phyloP scores from a whole-genome alignment of 2,888 invertebrate genomes.

The Dorcus parallelipipedus region DNA sequence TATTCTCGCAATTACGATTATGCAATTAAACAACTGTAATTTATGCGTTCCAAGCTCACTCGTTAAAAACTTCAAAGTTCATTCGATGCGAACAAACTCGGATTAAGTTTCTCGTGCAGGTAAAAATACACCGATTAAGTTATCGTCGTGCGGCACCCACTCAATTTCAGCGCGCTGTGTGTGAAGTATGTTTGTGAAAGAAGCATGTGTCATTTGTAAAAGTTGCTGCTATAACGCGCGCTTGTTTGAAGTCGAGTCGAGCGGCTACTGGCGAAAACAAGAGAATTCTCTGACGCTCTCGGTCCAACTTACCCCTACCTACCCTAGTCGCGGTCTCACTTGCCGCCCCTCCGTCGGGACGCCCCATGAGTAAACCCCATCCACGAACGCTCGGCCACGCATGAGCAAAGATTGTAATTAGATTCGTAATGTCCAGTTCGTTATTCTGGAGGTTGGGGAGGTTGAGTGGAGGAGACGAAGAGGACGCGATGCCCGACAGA shows the following conservation, averaged over 20 bases:
- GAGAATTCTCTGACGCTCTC: slow-evolving; percentile 20
- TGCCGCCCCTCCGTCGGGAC: slow-evolving; percentile 37
- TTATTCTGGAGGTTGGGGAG: slow-evolving; percentile 40
- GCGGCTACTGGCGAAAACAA: slow-evolving; percentile 30
- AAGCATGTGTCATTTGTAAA: slow-evolving; percentile 11
- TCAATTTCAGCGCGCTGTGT: slow-evolving; percentile 1
- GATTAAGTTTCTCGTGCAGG: too few species aligned
- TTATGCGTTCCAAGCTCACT: too few species aligned
- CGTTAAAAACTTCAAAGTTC: too few species aligned
- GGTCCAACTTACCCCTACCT: slow-evolving; percentile 44
- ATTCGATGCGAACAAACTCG: too few species aligned
- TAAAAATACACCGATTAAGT: too few species aligned
- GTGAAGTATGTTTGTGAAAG: slow-evolving; percentile 23
- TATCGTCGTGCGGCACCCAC: too few species aligned
- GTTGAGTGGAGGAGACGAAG: slow-evolving; percentile 26
- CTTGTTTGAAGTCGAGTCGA: slow-evolving; percentile 14
- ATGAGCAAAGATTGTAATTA: slow-evolving; percentile 55
- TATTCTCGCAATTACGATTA: too few species aligned
- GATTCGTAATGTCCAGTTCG: slow-evolving; percentile 55
- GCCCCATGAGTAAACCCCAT: slow-evolving; percentile 43
- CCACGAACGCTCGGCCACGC: slow-evolving; percentile 45
- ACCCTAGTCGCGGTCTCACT: slow-evolving; percentile 40
- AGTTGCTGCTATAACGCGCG: background rate
- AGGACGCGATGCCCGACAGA: slow-evolving; percentile 20
- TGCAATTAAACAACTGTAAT: too few species aligned